A percentile compares a stretch with the other conserved stretches of the same genome.
phyloP scores from a whole-genome alignment of 1,140 invertebrate species.

The Argopecten irradians region DNA sequence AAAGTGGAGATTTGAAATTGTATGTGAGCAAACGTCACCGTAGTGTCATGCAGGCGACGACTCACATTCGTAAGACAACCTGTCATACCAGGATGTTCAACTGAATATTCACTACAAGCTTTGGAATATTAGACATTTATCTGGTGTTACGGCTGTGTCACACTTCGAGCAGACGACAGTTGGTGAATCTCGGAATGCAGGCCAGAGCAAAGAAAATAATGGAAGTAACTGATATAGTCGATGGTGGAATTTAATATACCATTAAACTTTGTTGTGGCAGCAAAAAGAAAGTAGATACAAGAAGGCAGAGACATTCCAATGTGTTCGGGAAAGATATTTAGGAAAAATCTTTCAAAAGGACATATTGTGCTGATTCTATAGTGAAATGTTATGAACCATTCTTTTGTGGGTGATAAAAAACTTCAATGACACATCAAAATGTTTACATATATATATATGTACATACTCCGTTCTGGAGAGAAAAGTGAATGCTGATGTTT shows the following conservation, averaged over 20 bases:
- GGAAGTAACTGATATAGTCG: background rate
- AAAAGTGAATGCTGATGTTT: background rate
- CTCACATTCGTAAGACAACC: background rate
- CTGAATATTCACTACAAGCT: background rate
- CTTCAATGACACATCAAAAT: background rate
- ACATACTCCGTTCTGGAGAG: background rate
- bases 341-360: background rate
- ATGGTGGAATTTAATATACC: background rate
- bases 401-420: background rate
- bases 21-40: slow-evolving; percentile 20
- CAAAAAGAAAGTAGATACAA: background rate
- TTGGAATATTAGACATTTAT: background rate
- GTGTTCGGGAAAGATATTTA: background rate
- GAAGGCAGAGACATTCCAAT: background rate
- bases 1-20: slow-evolving; percentile 3
- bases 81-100: slow-evolving; percentile 1
- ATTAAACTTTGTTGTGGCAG: background rate
- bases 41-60: background rate
- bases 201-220: background rate
- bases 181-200: background rate
- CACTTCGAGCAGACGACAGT: background rate
- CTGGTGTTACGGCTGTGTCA: background rate
- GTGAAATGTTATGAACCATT: background rate
- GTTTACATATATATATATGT: background rate
- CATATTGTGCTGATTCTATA: background rate